phyloP scores from a whole-genome alignment of 1,140 invertebrate genomes.

The Brachionus asplanchnoidis region DNA sequence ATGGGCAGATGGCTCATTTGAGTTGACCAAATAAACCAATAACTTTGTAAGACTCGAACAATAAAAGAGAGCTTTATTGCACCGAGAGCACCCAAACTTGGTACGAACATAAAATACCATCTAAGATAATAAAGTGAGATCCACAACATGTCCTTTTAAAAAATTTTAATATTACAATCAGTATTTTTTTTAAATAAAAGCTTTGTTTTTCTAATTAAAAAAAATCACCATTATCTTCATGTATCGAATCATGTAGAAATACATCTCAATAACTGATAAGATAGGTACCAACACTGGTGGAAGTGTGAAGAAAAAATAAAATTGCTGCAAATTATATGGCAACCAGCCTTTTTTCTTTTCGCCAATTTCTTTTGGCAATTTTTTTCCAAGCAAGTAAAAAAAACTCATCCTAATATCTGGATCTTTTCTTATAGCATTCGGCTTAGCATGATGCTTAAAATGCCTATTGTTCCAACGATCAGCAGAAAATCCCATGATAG shows the following conservation, averaged over 20 bases:
- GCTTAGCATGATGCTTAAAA: constrained; percentile 56
- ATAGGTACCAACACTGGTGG: neutral
- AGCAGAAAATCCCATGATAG: constrained; percentile 40
- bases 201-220: neutral
- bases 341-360: constrained; percentile 43
- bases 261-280: neutral
- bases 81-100: constrained; percentile 8
- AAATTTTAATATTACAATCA: no score
- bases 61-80: constrained; percentile 19
- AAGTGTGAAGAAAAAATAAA: constrained; percentile 45
- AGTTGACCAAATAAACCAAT: constrained; percentile 55
- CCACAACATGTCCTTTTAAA: neutral
- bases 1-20: constrained; percentile 57
- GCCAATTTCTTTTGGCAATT: neutral
- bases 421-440: constrained; percentile 52
- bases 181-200: no score
- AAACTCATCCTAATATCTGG: constrained; percentile 52
- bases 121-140: neutral
- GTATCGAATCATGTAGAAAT: neutral
- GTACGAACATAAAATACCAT: constrained; percentile 4
- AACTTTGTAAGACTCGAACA: constrained; percentile 45
- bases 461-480: constrained; percentile 57
- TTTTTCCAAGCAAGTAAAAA: constrained; percentile 51
- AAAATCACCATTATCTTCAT: neutral
- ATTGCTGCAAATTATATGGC: constrained; percentile 46